A percentile compares a stretch with the other conserved stretches of the same genome.
Evolutionary conservation across 2,113 vertebrate species (phyloP).

Genomic region (Poeciliopsis occidentalis): DNA sequence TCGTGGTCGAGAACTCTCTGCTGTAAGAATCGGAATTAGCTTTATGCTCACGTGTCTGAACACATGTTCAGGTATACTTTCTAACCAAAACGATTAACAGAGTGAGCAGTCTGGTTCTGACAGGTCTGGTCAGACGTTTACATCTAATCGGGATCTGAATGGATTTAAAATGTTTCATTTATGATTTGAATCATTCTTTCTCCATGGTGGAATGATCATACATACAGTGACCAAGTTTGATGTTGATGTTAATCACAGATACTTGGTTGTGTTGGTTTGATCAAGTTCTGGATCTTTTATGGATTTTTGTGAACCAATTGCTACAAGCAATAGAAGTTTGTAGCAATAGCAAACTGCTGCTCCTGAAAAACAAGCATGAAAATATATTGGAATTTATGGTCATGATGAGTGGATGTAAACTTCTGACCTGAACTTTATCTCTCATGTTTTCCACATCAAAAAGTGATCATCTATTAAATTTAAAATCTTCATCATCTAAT

Average conservation of each 20-base stretch:
- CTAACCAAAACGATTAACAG: not conserved
- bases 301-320: no score
- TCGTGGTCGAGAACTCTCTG: slow-evolving; percentile 96
- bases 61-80: not conserved
- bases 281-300: no score
- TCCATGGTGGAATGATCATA: not conserved
- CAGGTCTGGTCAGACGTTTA: not conserved
- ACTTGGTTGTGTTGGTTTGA: not conserved
- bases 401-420: not conserved
- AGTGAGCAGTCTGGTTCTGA: not conserved
- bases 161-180: no score
- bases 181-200: not conserved
- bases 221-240: not conserved
- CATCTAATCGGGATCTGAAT: not conserved
- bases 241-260: not conserved
- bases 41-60: not conserved
- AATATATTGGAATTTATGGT: not conserved
- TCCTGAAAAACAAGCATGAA: no score
- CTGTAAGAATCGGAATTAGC: slow-evolving; percentile 12
- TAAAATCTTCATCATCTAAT: not conserved
- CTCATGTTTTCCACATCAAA: not conserved
- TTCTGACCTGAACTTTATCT: not conserved
- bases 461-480: not conserved
- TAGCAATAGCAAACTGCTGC: no score
- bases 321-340: no score